Conservation (phyloP, 1,140 invertebrate species). For the Hylyphantes graminicola region DNA sequence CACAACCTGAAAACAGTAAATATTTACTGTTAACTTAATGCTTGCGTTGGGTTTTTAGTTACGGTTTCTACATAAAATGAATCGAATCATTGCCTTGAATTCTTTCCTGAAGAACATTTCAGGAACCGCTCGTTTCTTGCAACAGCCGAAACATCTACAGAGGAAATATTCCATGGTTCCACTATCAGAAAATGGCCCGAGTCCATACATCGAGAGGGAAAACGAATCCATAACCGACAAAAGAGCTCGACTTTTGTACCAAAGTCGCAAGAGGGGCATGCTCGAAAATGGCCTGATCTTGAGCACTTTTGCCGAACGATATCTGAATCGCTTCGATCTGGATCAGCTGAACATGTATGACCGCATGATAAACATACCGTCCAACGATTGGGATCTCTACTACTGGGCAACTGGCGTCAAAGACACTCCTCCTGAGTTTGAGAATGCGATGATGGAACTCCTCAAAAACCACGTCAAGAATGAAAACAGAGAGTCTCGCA, state of each 20-base stretch:
- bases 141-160: background rate
- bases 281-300: conserved; percentile 95
- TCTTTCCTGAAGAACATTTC: background rate
- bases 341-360: conserved; percentile 86
- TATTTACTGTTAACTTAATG: too few relatives aligned
- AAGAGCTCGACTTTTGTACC: conserved; percentile 83
- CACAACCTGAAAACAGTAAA: too few relatives aligned
- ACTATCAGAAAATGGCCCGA: conserved; percentile 38
- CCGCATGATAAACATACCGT: conserved; percentile 90
- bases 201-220: conserved; percentile 68
- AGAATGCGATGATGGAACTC: conserved; percentile 88
- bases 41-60: too few relatives aligned
- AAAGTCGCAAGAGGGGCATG: conserved; percentile 97
- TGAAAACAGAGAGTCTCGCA: conserved; percentile 74
- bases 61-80: background rate
- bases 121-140: background rate
- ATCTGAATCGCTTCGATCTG: conserved; percentile 79
- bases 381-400: conserved; percentile 98
- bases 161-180: conserved; percentile 26
- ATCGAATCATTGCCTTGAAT: background rate
- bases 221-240: conserved; percentile 69
- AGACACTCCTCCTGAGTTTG: conserved; percentile 84
- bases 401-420: conserved; percentile 89
- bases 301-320: conserved; percentile 88
- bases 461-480: conserved; percentile 88